Evolutionary conservation across 2,888 invertebrate species (phyloP).

Genomic region (Hylaea fasciaria): DNA sequence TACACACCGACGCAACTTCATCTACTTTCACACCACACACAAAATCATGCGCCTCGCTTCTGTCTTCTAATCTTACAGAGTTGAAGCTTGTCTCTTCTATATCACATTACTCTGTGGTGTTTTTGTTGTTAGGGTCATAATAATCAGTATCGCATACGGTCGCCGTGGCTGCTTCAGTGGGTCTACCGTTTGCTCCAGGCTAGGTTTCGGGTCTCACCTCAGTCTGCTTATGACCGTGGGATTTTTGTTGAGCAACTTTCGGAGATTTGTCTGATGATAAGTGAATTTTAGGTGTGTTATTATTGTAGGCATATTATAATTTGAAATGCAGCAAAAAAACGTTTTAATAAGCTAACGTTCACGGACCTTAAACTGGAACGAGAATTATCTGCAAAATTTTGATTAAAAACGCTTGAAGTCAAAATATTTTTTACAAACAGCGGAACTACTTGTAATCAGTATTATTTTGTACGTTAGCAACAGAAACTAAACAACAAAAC

Average conservation of each 20-base stretch:
- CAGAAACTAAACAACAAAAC: too few relatives aligned
- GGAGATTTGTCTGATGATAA: conserved; percentile 67
- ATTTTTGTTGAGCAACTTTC: conserved; percentile 60
- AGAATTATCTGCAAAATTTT: too few relatives aligned
- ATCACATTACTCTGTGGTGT: conserved; percentile 61
- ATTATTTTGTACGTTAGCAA: too few relatives aligned
- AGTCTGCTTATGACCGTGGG: conserved; percentile 78
- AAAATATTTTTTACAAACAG: too few relatives aligned
- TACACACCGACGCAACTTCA: conserved; percentile 62
- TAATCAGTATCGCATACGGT: conserved; percentile 61
- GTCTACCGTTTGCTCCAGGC: conserved; percentile 83
- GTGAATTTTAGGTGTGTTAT: conserved; percentile 48
- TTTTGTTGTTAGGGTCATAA: conserved; percentile 46
- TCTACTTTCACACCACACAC: conserved; percentile 55
- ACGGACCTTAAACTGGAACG: background rate
- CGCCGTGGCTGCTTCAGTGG: conserved; percentile 77
- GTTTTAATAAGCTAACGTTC: conserved; percentile 9
- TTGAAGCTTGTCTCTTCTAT: conserved; percentile 32
- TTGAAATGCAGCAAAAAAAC: conserved; percentile 14
- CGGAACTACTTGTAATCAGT: too few relatives aligned
- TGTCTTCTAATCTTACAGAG: conserved; percentile 16
- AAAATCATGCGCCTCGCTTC: conserved; percentile 3
- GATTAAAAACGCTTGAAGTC: too few relatives aligned
- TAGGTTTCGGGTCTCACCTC: conserved; percentile 75
- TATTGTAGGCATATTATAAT: conserved; percentile 26